Evolutionary conservation across 2,113 vertebrate genomes (phyloP), one percentile per base, ranked within the genome.

Genomic region (Phaethornis superciliosus): DNA sequence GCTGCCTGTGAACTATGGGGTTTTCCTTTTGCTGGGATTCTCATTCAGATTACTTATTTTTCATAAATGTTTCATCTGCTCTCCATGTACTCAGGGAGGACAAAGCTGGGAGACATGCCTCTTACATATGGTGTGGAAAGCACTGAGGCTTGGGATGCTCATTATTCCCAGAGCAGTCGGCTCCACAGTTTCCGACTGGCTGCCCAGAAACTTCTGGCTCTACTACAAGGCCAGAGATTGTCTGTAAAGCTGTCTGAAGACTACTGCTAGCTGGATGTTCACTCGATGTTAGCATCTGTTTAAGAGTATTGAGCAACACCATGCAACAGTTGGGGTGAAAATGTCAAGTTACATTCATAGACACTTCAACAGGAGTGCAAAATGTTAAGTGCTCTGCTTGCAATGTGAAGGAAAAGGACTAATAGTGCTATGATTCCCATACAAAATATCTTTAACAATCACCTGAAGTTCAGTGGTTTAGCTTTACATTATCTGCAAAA

Each of bases 201-300:
- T 95, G 93, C 85, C 88, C 91, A 97, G 76, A 96, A 96, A 94
- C 55, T 74, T 78, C 94, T 97, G 93, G 89, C 85, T 81, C 54
- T 88, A 90, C 89, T 88, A 84, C 77, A 93, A 93, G 92, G 92
- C 68, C 80, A 90, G 80, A 90, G 78, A 56, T 87, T 90, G 89
- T 96, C 96, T 86, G 69, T 81, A 83, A 89, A 75, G 76, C 94
- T 93, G 94, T 95, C 90, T 96, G 83, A 95, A 94, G 95, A 96
- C 95, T 94, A 95, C 96, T 96, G 92, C 90, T 96, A 92, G 80
- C 60, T 96, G 85, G 60, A 94, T 75, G 60, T 68, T 94, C 47
- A 35, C 89, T 89, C 91, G 67, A 80, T 22, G 3, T 65, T 85
- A 92, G 96, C 94, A 96, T 94, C 91, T 96, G 94, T 72, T 85